These are phyloP conservation scores for Athalia rosae DNA, from an alignment of 2,888 invertebrate genomes.

Conservation along the genomic window DNA sequence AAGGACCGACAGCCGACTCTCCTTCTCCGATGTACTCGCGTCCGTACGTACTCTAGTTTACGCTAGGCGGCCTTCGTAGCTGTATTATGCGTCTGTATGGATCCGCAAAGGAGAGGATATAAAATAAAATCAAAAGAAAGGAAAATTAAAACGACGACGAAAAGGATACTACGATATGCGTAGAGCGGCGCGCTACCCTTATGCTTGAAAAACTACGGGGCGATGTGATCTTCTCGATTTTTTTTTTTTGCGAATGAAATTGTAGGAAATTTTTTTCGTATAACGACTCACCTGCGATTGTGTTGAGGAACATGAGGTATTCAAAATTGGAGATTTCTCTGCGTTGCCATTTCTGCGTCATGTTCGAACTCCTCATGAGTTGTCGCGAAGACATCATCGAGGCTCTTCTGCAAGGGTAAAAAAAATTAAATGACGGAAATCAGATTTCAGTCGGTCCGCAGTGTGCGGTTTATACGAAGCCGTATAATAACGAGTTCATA, in stretches of 20 bases:
- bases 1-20: slow-evolving; percentile 59
- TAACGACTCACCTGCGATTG: slow-evolving; percentile 89
- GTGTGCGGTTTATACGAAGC: no score
- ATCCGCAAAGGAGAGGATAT: no score
- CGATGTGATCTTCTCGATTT: no score
- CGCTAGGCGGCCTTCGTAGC: slow-evolving; percentile 26
- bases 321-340: slow-evolving; percentile 99
- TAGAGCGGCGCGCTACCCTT: no score
- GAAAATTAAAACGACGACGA: no score
- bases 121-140: no score
- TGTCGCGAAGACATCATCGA: slow-evolving; percentile 99
- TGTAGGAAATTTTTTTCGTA: background rate
- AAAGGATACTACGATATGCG: no score
- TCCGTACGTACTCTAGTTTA: slow-evolving; percentile 23
- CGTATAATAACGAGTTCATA: no score
- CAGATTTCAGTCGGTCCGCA: no score
- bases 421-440: background rate
- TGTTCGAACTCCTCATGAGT: slow-evolving; percentile 98
- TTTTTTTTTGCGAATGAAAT: background rate
- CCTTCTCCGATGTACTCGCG: slow-evolving; percentile 45
- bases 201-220: no score
- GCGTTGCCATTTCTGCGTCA: slow-evolving; percentile 99
- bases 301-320: slow-evolving; percentile 99
- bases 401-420: slow-evolving; percentile 83
- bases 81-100: slow-evolving; percentile 32